These are phyloP conservation scores for Pseudochromis fuscus DNA, from an alignment of 2,797 vertebrate genomes.

Conservation along the genomic window DNA sequence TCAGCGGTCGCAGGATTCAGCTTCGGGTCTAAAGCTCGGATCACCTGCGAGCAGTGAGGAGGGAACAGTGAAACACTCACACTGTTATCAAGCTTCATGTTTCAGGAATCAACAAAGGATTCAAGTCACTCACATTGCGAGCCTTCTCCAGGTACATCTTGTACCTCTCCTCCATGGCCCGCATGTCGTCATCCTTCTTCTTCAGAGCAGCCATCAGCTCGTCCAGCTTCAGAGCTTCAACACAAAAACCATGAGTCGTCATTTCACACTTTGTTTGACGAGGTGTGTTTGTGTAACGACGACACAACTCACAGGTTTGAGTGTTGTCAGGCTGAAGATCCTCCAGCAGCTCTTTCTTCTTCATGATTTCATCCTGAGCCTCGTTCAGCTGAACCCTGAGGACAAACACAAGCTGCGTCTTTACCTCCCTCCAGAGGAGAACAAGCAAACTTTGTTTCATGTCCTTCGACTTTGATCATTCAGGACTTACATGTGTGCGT, in stretches of 20 bases:
- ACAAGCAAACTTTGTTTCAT: neutral
- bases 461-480: neutral
- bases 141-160: constrained; percentile 99
- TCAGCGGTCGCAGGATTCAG: constrained; percentile 96
- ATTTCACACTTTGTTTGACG: neutral
- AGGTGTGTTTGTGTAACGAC: neutral
- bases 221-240: constrained; percentile 89
- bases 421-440: constrained; percentile 30
- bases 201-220: constrained; percentile 94
- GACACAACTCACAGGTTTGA: constrained; percentile 86
- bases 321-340: constrained; percentile 94
- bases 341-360: constrained; percentile 96
- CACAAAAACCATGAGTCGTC: neutral
- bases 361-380: constrained; percentile 97
- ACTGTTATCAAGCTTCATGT: neutral
- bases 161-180: constrained; percentile 98
- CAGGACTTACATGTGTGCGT: constrained; percentile 95
- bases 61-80: neutral
- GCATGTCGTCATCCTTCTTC: constrained; percentile 99
- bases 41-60: constrained; percentile 85
- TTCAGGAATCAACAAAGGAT: neutral
- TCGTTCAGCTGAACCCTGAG: constrained; percentile 95
- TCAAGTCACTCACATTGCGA: constrained; percentile 89
- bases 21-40: constrained; percentile 96
- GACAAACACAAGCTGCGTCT: constrained; percentile 20